A percentile compares a stretch with the other conserved stretches of the same genome.
Evolutionary conservation across 2,113 vertebrate genomes (phyloP).

Genomic region (Ursus arctos): DNA sequence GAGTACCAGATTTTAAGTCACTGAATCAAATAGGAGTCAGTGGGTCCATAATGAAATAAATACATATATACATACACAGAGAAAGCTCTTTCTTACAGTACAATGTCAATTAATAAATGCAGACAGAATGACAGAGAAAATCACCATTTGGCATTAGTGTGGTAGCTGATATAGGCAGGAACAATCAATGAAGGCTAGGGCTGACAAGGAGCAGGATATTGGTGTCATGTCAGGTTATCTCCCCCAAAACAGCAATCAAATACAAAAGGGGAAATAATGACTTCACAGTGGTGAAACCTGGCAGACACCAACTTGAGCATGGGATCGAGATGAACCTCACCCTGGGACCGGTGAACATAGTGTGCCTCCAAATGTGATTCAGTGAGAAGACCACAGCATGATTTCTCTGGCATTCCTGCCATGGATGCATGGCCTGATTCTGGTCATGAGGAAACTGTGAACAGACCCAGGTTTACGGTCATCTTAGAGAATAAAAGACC

Average conservation of each 20-base stretch:
- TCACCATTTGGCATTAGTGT: background rate
- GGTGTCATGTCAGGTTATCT: background rate
- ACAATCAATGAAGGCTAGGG: background rate
- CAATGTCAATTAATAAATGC: background rate
- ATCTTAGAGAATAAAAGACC: background rate
- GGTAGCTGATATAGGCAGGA: background rate
- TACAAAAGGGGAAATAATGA: background rate
- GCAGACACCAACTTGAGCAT: background rate
- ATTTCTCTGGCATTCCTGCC: background rate
- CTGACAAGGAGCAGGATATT: background rate
- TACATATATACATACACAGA: background rate
- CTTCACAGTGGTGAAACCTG: background rate
- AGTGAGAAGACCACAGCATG: background rate
- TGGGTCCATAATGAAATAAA: background rate
- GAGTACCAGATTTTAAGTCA: background rate
- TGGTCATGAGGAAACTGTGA: background rate
- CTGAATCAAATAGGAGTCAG: background rate
- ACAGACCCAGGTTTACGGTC: background rate
- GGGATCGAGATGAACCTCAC: background rate
- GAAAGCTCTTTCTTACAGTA: background rate
- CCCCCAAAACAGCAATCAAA: slow-evolving; percentile 16
- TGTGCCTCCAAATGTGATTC: background rate
- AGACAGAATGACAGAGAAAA: background rate
- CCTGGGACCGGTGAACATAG: background rate
- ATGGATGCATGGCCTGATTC: background rate